phyloP scores from a whole-genome alignment of 2,888 invertebrate genomes.

The Psylliodes chrysocephalus region DNA sequence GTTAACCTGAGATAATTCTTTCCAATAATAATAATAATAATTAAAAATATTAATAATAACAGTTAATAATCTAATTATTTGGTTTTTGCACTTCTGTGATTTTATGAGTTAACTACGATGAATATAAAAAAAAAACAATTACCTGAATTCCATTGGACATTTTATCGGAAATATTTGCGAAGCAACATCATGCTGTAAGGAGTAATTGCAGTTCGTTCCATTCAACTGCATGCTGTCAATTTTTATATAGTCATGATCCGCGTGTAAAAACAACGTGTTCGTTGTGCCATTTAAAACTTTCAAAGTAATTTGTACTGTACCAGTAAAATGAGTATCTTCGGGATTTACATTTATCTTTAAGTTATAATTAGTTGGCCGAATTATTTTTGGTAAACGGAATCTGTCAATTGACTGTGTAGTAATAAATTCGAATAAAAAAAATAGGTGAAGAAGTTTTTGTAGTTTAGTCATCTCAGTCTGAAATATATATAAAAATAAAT shows the following conservation, averaged over 20 bases:
- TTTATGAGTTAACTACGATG: too few species aligned
- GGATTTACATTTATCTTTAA: constrained; percentile 56
- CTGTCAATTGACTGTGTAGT: neutral
- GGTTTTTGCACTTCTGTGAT: too few species aligned
- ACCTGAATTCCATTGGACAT: constrained; percentile 13
- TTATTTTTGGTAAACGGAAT: constrained; percentile 65
- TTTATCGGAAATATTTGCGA: constrained; percentile 27
- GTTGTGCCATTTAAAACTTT: neutral
- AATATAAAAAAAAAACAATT: too few species aligned
- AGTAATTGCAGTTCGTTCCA: neutral
- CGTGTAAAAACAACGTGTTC: constrained; percentile 20
- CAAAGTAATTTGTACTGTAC: constrained; percentile 33
- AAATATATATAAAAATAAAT: too few species aligned
- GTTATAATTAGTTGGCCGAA: constrained; percentile 67
- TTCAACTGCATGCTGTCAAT: constrained; percentile 11
- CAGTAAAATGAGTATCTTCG: constrained; percentile 26
- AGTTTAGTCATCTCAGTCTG: neutral
- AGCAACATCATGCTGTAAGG: neutral
- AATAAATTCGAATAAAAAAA: neutral
- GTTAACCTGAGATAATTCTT: too few species aligned
- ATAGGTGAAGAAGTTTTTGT: neutral
- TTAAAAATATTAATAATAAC: too few species aligned
- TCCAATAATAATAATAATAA: too few species aligned
- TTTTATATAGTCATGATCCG: constrained; percentile 20
- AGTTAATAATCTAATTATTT: too few species aligned